Base-by-base conservation (phyloP, 2,113 vertebrate genomes). In the Poeciliopsis retropinna region DNA sequence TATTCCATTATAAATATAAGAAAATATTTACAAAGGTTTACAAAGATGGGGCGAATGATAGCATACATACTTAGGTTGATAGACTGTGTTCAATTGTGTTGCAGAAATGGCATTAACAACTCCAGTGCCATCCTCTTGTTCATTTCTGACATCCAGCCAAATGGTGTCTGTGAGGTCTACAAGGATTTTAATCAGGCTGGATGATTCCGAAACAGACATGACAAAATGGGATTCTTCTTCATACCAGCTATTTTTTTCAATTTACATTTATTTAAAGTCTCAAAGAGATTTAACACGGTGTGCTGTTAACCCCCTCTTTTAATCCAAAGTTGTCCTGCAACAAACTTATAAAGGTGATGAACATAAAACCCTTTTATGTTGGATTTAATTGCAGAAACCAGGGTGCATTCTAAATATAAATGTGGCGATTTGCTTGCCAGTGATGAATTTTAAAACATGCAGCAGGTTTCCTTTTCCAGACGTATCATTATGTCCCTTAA, bases 401-500 rank as follows among this genome's bases (percentile, higher is more conserved):
- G 17, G 7, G 3, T 19, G 47, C 3, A 22, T 22, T 0, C 47
- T 8, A 54, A 8, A 54, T 22, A 41, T 41, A 41, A 41, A 41
- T 41, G 39, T 41, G 47, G 5, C 19, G 7, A 19, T 54, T 54
- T 19, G 7, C 47, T 54, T 54, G 47, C 1, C 22, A 22, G 51
- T 30, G 60, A 63, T 79, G 57, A 64, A 62, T 81, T 88, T 89
- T 70, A 60, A 71, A 79, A 76, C 81, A 76, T 51, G 69, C 80
- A 30, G 67, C 66, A 9, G 31, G 68, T 68, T 34, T 74, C 30
- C 63, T 76, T 68, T 67, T 14, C 64, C 60, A 32, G 47, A 84
- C 87, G 75, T 81, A 88, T 90, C 91, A 90, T 88, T 90, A 89
- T 28, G 64, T 73, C 75, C 85, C 47, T 54, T 54, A 22, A 54